These are phyloP conservation scores for Lepidurus apus DNA, from an alignment of 1,140 invertebrate species.

Conservation along the genomic window DNA sequence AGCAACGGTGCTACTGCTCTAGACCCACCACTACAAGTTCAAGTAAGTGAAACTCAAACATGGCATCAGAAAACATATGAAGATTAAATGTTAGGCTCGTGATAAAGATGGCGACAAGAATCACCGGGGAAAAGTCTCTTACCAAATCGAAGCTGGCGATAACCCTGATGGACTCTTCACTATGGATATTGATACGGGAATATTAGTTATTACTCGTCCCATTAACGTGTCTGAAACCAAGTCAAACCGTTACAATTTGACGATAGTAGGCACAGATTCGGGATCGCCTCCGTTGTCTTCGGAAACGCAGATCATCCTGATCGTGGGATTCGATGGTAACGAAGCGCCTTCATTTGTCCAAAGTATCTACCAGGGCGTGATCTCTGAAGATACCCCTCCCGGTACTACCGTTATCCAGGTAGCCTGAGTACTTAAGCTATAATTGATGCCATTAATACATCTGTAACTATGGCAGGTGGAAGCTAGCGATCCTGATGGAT, in stretches of 20 bases:
- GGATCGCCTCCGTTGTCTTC: constrained; percentile 57
- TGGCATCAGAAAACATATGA: not conserved
- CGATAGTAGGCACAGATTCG: constrained; percentile 62
- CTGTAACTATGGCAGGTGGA: constrained; percentile 34
- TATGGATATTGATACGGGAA: constrained; percentile 57
- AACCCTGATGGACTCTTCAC: constrained; percentile 51
- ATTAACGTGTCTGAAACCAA: constrained; percentile 33
- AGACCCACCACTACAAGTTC: constrained; percentile 67
- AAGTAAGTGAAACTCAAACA: constrained; percentile 39
- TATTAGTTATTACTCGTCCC: constrained; percentile 27
- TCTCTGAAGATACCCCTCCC: constrained; percentile 62
- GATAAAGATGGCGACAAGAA: constrained; percentile 58
- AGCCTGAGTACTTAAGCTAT: not conserved
- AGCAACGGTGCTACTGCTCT: constrained; percentile 64
- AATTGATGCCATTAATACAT: not conserved
- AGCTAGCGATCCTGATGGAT: constrained; percentile 69
- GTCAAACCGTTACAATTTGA: constrained; percentile 41
- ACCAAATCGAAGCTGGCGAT: constrained; percentile 62
- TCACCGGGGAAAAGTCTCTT: constrained; percentile 58
- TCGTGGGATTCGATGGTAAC: constrained; percentile 69
- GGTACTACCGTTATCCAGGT: constrained; percentile 65
- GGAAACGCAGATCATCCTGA: constrained; percentile 58
- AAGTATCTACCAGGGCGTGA: constrained; percentile 49
- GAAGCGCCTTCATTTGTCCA: constrained; percentile 64
- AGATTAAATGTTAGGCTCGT: constrained; percentile 49